Base-by-base conservation (phyloP, 2,888 invertebrate species). In the Brachyopa scutellaris region DNA sequence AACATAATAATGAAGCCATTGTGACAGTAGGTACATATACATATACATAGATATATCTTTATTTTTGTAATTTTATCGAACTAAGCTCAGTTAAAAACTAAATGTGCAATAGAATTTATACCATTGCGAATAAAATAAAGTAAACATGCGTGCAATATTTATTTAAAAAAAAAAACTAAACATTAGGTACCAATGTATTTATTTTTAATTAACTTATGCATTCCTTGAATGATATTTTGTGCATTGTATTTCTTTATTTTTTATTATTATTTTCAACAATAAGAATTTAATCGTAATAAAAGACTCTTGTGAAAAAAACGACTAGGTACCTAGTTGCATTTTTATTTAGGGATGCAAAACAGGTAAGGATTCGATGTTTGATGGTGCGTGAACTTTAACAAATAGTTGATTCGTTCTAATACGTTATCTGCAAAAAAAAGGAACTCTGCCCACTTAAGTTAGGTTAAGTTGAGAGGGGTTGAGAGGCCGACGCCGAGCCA, bases 11-110 rank as follows among this genome's bases (percentile, higher is more conserved):
- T 55, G 64, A 77, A 77, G 82, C 82, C 82, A 82, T 82, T 72
- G 80, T 77, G 77, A 82, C 80, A 70, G 21, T 74, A 57, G 57
- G 67, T 80, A n/a, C n/a, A n/a, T n/a, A n/a, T n/a, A n/a, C n/a
- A n/a, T n/a, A n/a, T n/a, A n/a, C n/a, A n/a, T n/a, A n/a, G n/a
- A n/a, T n/a, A n/a, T n/a, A n/a, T n/a, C 69, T 49, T 21, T 59
- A 21, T 19, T 36, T 17, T 49, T 59, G 47, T 57, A 26, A 53
- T 40, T 59, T 40, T 9, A 21, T 33, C 23, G 9, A 42, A 40
- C 21, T 72, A n/a, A 36, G 40, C 36, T 29, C 17, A 19, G 9
- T 15, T 2, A 42, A 6, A 15, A 36, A 62, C 7, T 19, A 3
- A 59, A 42, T 61, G 80, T 80, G 80, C 80, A 77, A 82, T 82